A percentile compares a stretch with the other conserved stretches of the same genome.
Conservation (phyloP, 2,888 invertebrate genomes). For the Troides aeacus region DNA sequence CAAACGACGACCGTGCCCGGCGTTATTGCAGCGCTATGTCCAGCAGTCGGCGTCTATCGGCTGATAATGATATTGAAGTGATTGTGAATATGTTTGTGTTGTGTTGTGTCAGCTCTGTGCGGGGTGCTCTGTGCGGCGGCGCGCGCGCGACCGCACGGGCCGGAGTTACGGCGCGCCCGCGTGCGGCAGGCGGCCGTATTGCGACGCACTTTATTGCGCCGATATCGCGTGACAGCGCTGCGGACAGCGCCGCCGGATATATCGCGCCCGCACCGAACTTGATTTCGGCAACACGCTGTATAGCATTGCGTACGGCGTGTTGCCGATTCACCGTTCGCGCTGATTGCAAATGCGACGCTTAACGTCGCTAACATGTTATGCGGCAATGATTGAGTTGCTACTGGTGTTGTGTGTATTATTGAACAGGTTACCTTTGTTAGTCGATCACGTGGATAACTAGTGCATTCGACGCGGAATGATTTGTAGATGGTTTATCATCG, state of each 20-base stretch:
- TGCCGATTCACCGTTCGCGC: slow-evolving; percentile 32
- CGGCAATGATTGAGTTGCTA: too few relatives aligned
- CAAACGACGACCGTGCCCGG: too few relatives aligned
- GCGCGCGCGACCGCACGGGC: slow-evolving; percentile 53
- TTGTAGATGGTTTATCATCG: too few relatives aligned
- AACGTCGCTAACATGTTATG: too few relatives aligned
- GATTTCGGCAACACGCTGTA: slow-evolving; percentile 21
- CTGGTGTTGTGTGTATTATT: too few relatives aligned
- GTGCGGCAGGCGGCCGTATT: slow-evolving; percentile 56
- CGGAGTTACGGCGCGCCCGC: slow-evolving; percentile 60
- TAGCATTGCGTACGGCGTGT: background rate
- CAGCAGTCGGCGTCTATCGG: too few relatives aligned
- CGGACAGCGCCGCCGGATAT: slow-evolving; percentile 38
- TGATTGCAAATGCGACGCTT: slow-evolving; percentile 19
- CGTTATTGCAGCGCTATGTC: too few relatives aligned
- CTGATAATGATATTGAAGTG: too few relatives aligned
- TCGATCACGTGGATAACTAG: too few relatives aligned
- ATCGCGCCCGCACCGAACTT: slow-evolving; percentile 26
- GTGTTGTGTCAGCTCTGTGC: slow-evolving; percentile 38
- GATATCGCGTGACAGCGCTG: slow-evolving; percentile 58
- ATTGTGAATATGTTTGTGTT: too few relatives aligned
- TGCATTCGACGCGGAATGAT: too few relatives aligned
- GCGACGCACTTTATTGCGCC: slow-evolving; percentile 60
- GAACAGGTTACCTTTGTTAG: too few relatives aligned
- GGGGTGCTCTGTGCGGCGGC: slow-evolving; percentile 36